Percentiles rank a stretch among this genome's conserved stretches.
These are phyloP conservation scores for Hydractinia symbiolongicarpus DNA, from an alignment of 30 jellyfish, hydroid and myxozoan genomes.

Conservation along the genomic window DNA sequence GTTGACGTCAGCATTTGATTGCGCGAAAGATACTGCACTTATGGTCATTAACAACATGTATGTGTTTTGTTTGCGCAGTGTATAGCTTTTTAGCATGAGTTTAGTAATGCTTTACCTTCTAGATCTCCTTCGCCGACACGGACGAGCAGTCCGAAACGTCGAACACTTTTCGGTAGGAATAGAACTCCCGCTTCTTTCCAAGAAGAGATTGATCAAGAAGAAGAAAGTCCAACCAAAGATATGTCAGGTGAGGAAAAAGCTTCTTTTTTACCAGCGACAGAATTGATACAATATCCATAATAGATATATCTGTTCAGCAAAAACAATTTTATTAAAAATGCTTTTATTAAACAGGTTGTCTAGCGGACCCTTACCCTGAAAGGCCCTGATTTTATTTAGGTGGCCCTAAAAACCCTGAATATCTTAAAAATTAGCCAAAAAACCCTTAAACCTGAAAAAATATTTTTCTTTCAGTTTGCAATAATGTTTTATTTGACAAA, in stretches of 20 bases:
- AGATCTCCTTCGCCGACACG: conserved; percentile 76
- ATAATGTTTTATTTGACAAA: too few species aligned
- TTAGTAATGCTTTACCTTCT: not conserved
- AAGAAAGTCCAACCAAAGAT: conserved; percentile 12
- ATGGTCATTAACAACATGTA: conserved; percentile 24
- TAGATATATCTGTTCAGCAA: too few species aligned
- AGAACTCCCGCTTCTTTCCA: conserved; percentile 12
- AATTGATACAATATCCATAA: too few species aligned
- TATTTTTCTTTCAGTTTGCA: too few species aligned
- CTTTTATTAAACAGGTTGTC: too few species aligned
- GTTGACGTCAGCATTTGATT: conserved; percentile 10
- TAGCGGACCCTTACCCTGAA: too few species aligned
- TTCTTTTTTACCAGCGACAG: not conserved
- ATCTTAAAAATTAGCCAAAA: too few species aligned
- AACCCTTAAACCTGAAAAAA: too few species aligned
- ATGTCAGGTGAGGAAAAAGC: not conserved
- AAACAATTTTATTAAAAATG: too few species aligned
- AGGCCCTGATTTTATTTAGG: too few species aligned
- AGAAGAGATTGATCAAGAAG: conserved; percentile 18
- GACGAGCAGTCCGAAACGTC: conserved; percentile 70
- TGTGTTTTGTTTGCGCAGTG: not conserved
- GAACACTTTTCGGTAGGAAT: conserved; percentile 66
- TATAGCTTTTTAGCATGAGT: not conserved
- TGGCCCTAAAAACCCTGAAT: too few species aligned
- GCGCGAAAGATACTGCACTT: conserved; percentile 26